Conservation (phyloP, 2,888 invertebrate species). For the Melikaiella ostensackeni region DNA sequence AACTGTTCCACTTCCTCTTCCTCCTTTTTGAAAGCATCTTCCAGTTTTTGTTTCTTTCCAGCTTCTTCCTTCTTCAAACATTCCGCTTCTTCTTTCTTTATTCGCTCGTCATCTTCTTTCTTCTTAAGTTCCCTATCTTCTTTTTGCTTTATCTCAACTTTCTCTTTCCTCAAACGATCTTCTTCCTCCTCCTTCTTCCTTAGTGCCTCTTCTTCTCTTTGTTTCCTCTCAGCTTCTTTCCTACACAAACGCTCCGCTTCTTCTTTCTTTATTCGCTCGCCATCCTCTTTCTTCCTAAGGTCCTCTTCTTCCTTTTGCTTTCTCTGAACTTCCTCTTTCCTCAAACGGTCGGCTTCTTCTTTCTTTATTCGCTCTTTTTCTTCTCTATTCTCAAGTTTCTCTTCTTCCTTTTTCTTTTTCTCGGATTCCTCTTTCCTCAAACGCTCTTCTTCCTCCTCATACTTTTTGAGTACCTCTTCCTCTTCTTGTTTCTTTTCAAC, state of each 20-base stretch:
- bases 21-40: constrained; percentile 46
- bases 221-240: constrained; percentile 53
- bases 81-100: constrained; percentile 40
- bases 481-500: constrained; percentile 61
- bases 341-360: constrained; percentile 56
- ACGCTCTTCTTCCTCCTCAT: constrained; percentile 47
- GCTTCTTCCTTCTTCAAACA: constrained; percentile 53
- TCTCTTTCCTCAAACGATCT: constrained; percentile 53
- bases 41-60: constrained; percentile 52
- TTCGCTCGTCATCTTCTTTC: constrained; percentile 49
- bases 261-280: not conserved
- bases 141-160: constrained; percentile 40
- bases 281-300: constrained; percentile 47
- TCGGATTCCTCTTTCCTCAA: constrained; percentile 69
- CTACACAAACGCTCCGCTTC: constrained; percentile 46
- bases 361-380: constrained; percentile 65
- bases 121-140: constrained; percentile 40
- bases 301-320: constrained; percentile 52
- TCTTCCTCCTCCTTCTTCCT: constrained; percentile 34
- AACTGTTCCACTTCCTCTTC: constrained; percentile 46
- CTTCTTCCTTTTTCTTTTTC: constrained; percentile 63
- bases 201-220: constrained; percentile 48
- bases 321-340: constrained; percentile 46
- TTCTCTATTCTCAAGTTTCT: constrained; percentile 63
- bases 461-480: constrained; percentile 52